These are phyloP conservation scores for Phymanthus crucifer DNA, from an alignment of 92 coral and sea anemone species.

Conservation along the genomic window DNA sequence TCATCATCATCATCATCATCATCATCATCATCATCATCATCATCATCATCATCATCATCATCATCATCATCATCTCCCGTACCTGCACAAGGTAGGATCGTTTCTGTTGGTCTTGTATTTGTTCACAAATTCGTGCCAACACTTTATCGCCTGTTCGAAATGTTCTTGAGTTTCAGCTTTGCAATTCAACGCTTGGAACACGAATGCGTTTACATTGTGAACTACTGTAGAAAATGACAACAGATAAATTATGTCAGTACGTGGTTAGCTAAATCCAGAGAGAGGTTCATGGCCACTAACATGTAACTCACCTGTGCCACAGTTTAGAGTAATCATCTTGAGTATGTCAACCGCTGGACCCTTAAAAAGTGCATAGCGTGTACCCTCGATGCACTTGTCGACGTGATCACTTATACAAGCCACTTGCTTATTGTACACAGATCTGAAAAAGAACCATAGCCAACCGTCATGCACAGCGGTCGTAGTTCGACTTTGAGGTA, in stretches of 20 bases:
- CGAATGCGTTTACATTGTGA: neutral
- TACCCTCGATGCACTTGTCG: neutral
- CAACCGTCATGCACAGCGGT: too few relatives aligned
- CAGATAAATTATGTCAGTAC: neutral
- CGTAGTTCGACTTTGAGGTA: too few relatives aligned
- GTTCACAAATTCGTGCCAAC: conserved; percentile 16
- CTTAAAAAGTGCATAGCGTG: neutral
- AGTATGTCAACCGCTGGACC: neutral
- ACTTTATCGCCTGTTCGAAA: neutral
- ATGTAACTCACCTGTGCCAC: conserved; percentile 4
- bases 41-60: neutral
- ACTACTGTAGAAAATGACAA: neutral
- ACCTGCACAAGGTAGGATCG: conserved; percentile 20
- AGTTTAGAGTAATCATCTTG: neutral
- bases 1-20: neutral
- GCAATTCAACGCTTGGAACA: neutral
- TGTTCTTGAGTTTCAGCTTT: neutral
- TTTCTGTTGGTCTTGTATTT: conserved; percentile 13
- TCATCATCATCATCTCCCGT: neutral
- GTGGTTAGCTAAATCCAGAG: neutral
- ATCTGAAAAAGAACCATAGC: neutral
- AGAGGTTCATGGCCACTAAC: too few relatives aligned
- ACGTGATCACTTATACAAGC: neutral
- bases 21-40: neutral
- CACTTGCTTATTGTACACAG: neutral